A percentile compares a stretch with the other conserved stretches of the same genome.
Evolutionary conservation across 1,140 invertebrate genomes (phyloP).

Genomic region (Brachystomella parvula): DNA sequence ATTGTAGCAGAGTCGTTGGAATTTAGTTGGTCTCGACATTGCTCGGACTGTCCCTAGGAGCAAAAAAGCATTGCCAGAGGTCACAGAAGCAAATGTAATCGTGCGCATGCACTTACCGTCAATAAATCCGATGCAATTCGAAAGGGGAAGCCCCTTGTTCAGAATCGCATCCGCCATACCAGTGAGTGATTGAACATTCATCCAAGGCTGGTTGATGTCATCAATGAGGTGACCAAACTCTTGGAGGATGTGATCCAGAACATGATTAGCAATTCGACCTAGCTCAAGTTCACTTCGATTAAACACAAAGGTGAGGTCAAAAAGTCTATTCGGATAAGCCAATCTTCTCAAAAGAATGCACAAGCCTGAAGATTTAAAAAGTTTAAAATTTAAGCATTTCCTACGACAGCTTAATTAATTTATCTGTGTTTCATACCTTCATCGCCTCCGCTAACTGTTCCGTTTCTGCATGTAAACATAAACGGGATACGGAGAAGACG

Average conservation of each 20-base stretch:
- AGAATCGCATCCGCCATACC: not conserved
- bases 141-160: not conserved
- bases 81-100: not conserved
- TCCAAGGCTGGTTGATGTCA: not conserved
- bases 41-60: not conserved
- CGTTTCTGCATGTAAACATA: too few relatives aligned
- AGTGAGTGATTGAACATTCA: not conserved
- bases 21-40: not conserved
- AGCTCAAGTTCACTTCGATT: not conserved
- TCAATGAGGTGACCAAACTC: not conserved
- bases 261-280: not conserved
- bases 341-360: constrained; percentile 14
- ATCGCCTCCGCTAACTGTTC: too few relatives aligned
- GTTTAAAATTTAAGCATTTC: too few relatives aligned
- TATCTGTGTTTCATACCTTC: too few relatives aligned
- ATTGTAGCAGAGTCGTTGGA: constrained; percentile 9
- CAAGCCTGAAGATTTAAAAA: constrained; percentile 6
- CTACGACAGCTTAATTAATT: too few relatives aligned
- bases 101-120: constrained; percentile 9
- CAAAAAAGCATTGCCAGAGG: not conserved
- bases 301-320: constrained; percentile 4
- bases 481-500: too few relatives aligned
- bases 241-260: not conserved
- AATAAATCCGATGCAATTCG: constrained; percentile 14
- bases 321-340: constrained; percentile 16